Base-by-base conservation (phyloP, 2,797 vertebrate species). In the Adrianichthys oophorus region DNA sequence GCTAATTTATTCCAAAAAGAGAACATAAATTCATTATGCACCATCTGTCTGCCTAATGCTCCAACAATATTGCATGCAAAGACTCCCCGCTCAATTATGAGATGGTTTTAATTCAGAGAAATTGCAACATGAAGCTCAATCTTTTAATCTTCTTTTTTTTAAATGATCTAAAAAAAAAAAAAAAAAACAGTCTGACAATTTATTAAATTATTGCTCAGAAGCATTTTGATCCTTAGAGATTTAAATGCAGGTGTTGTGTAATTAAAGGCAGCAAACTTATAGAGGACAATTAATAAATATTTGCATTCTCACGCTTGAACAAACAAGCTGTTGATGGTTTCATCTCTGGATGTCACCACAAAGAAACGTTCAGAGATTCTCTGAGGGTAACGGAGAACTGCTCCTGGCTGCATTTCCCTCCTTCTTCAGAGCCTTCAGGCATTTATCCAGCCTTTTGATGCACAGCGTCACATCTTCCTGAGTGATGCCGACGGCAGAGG, bases 391-490 rank as follows among this genome's bases (percentile, higher is more conserved):
- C 0, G 47, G 21, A 1, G 72, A 65, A 6, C 47, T 43, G 41
- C 74, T 74, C 40, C 57, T 67, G 4, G 59, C 62, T 0, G 15
- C 29, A 2, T 41, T 51, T 4, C 41, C 65, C 56, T 92, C 93
- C 85, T 94, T 97, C 66, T 65, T 91, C 55, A 91, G 78, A 48
- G 80, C 72, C 88, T 92, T 95, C 73, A 99, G 90, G 74, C 97
- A 97, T 74, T 95, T 98, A 74, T 96, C 94, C 1, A 99, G 94
- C 74, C 95, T 94, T 82, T 94, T 98, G 41, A 97, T 72, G 84
- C 96, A 98, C 47, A 95, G 66, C 6, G 93, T 90, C 62, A 98
- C 93, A 14, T 99, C 98, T 43, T 94, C 91, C 1, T 76, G 92
- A 70, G 91, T 92, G 89, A 99, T 95, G 68, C 97, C 98, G 23